Conservation (phyloP, 2,888 invertebrate genomes). For the Cataglyphis livida region DNA sequence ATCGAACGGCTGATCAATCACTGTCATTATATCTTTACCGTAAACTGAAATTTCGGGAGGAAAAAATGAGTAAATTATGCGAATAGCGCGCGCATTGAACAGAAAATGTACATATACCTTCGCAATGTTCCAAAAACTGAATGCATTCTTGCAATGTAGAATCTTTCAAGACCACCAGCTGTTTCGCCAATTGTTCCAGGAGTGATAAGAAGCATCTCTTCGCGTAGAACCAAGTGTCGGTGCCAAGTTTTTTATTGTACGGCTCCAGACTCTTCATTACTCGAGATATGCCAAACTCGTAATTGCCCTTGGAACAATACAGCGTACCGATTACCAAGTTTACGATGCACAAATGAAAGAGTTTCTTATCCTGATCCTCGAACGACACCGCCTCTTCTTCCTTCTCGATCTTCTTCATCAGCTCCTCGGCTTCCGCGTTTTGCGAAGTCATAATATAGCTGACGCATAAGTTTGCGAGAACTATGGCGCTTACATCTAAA, state of each 20-base stretch:
- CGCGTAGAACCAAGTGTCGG: constrained; percentile 99
- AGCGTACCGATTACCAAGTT: constrained; percentile 99
- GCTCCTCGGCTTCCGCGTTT: constrained; percentile 99
- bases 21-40: constrained; percentile 93
- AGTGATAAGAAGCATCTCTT: constrained; percentile 98
- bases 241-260: constrained; percentile 96
- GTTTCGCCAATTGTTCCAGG: constrained; percentile 95
- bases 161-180: constrained; percentile 95
- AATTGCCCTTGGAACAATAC: constrained; percentile 99
- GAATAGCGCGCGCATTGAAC: neutral
- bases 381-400: constrained; percentile 97
- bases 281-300: constrained; percentile 98
- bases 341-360: constrained; percentile 98
- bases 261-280: constrained; percentile 99
- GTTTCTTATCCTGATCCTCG: constrained; percentile 97
- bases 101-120: constrained; percentile 86
- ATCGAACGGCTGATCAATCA: constrained; percentile 93
- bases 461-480: constrained; percentile 98
- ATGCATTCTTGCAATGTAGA: constrained; percentile 95
- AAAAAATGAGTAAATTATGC: neutral
- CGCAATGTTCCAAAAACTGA: constrained; percentile 96
- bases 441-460: constrained; percentile 99
- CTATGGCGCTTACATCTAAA: constrained; percentile 98
- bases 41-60: constrained; percentile 88
- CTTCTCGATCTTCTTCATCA: constrained; percentile 99